Evolutionary conservation across 2,888 invertebrate species (phyloP).

Genomic region (Aethes cnicana): DNA sequence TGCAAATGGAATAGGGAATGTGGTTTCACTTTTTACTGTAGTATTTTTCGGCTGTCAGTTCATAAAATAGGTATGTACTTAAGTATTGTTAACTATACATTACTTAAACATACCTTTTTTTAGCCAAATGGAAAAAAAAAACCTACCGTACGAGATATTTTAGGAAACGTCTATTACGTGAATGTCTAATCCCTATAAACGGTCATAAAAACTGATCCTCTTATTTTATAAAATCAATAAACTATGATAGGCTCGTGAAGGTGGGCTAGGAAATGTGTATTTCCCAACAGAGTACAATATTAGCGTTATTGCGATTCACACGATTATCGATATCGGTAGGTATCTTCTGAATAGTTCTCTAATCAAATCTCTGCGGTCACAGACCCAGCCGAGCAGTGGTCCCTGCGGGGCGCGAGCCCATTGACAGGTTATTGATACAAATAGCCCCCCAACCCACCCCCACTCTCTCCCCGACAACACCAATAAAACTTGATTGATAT

Average conservation of each 20-base stretch:
- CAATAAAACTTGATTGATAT: conserved; percentile 83
- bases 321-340: conserved; percentile 62
- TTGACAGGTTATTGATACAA: conserved; percentile 84
- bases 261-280: too few relatives aligned
- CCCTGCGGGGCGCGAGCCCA: conserved; percentile 72
- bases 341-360: conserved; percentile 47
- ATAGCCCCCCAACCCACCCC: conserved; percentile 67
- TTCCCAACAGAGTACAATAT: too few relatives aligned
- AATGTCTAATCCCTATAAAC: too few relatives aligned
- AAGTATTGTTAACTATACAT: too few relatives aligned
- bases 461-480: conserved; percentile 72
- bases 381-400: conserved; percentile 64
- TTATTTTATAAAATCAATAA: too few relatives aligned
- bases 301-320: conserved; percentile 57
- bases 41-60: conserved; percentile 1
- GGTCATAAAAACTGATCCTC: too few relatives aligned
- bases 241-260: too few relatives aligned
- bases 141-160: too few relatives aligned
- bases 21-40: conserved; percentile 1
- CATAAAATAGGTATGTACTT: too few relatives aligned
- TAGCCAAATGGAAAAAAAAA: too few relatives aligned
- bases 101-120: too few relatives aligned
- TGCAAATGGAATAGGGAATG: neutral
- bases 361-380: conserved; percentile 76
- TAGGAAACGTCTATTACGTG: too few relatives aligned